Evolutionary conservation across 2,888 invertebrate genomes (phyloP).

Genomic region (Rhyacophila evoluta): DNA sequence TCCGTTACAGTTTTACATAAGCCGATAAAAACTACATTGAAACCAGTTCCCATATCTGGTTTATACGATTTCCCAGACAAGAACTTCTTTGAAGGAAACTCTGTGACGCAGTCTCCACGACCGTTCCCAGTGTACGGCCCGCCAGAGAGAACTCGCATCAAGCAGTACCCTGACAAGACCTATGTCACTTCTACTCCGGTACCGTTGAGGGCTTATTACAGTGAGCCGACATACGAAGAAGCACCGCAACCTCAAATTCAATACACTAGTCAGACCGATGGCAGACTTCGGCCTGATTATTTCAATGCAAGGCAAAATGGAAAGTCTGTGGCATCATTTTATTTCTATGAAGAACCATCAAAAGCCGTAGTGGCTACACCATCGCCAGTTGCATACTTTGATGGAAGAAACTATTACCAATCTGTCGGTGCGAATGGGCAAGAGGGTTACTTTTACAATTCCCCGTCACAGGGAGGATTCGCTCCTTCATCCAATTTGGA

Average conservation of each 20-base stretch:
- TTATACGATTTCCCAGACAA: constrained; percentile 67
- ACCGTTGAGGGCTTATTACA: constrained; percentile 74
- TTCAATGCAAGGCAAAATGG: constrained; percentile 60
- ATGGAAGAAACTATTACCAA: constrained; percentile 61
- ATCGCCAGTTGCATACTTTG: constrained; percentile 68
- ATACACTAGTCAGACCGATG: constrained; percentile 59
- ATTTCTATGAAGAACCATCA: constrained; percentile 75
- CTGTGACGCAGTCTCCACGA: constrained; percentile 65
- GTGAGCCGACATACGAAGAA: constrained; percentile 69
- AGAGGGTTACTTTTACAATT: constrained; percentile 62
- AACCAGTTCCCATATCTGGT: constrained; percentile 63
- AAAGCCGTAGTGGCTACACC: constrained; percentile 67
- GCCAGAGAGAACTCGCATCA: constrained; percentile 62
- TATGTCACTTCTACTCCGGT: constrained; percentile 72
- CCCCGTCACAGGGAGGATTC: constrained; percentile 62
- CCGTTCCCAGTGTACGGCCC: constrained; percentile 69
- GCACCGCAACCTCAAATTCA: constrained; percentile 69
- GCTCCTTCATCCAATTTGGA: constrained; percentile 64
- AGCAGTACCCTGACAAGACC: constrained; percentile 60
- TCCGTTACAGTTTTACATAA: constrained; percentile 63
- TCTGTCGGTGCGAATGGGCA: constrained; percentile 43
- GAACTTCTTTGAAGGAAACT: constrained; percentile 63
- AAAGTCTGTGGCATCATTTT: constrained; percentile 73
- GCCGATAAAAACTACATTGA: constrained; percentile 67
- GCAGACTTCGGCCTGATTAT: constrained; percentile 52